Evolutionary conservation across 1,140 invertebrate genomes (phyloP).

Genomic region (Lepidostoma basale): DNA sequence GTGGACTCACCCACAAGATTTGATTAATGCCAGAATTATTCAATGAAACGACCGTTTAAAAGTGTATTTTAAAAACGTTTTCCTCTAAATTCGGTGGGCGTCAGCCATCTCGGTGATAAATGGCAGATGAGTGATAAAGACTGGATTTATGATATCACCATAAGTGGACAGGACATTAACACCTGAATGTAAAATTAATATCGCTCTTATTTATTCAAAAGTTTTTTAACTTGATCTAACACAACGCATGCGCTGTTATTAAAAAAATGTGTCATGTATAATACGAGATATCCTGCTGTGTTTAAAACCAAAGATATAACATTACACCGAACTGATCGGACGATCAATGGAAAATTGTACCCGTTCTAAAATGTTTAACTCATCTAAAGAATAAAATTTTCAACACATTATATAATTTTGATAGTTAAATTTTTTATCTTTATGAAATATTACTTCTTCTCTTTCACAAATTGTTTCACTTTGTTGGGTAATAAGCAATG

Average conservation of each 20-base stretch:
- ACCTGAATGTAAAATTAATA: slow-evolving; percentile 8
- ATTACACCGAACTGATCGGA: too few species aligned
- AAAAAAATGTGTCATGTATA: neutral
- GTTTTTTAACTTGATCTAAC: neutral
- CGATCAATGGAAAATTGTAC: too few species aligned
- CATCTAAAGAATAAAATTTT: too few species aligned
- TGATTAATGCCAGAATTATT: slow-evolving; percentile 2
- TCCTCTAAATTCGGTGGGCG: neutral
- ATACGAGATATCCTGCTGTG: neutral
- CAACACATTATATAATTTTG: too few species aligned
- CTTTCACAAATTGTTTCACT: too few species aligned
- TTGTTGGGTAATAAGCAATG: too few species aligned
- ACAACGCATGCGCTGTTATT: neutral
- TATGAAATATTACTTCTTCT: too few species aligned
- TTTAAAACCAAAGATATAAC: neutral
- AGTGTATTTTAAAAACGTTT: slow-evolving; percentile 1
- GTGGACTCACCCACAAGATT: neutral
- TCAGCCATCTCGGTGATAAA: neutral
- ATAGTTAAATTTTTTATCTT: too few species aligned
- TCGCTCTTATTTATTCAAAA: neutral
- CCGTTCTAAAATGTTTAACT: too few species aligned
- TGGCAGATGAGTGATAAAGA: neutral
- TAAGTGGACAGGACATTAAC: neutral
- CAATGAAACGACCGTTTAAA: neutral
- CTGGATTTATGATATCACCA: slow-evolving; percentile 3